Conservation (phyloP, 2,797 vertebrate species). For the Gila robusta region DNA sequence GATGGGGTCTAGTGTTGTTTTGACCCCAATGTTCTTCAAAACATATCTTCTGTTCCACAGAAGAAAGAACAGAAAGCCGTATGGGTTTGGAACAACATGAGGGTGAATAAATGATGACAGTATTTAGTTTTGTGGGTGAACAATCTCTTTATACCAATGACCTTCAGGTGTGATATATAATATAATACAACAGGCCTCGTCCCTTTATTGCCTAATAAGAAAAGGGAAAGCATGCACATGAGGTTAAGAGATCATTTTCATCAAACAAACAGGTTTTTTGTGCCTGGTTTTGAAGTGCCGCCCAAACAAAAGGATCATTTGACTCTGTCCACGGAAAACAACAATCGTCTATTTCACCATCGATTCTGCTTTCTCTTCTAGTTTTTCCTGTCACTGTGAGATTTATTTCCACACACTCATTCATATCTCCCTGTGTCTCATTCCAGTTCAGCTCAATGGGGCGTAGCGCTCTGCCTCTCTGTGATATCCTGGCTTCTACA, state of each 20-base stretch:
- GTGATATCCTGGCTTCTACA: constrained; percentile 21
- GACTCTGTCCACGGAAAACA: constrained; percentile 13
- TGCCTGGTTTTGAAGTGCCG: not conserved
- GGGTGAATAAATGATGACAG: not conserved
- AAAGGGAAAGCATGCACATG: not conserved
- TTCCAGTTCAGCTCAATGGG: constrained; percentile 38
- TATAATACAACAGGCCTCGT: not conserved
- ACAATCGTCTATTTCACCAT: constrained; percentile 29
- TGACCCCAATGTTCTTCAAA: not conserved
- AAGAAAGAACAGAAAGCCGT: not conserved
- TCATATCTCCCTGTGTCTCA: constrained; percentile 38
- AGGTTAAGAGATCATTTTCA: not conserved
- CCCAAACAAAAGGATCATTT: not conserved
- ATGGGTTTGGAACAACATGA: not conserved
- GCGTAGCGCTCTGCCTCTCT: constrained; percentile 18
- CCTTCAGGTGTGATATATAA: not conserved
- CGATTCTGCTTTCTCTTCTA: constrained; percentile 26
- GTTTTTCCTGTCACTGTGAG: constrained; percentile 29
- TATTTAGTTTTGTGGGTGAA: not conserved
- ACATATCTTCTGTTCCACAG: not conserved
- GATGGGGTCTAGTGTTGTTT: not conserved
- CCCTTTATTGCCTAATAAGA: not conserved
- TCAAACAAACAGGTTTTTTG: not conserved
- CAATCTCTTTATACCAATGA: not conserved
- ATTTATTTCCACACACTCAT: constrained; percentile 19